Conservation (phyloP, 2,888 invertebrate species). For the Aleiodes leptofemur region DNA sequence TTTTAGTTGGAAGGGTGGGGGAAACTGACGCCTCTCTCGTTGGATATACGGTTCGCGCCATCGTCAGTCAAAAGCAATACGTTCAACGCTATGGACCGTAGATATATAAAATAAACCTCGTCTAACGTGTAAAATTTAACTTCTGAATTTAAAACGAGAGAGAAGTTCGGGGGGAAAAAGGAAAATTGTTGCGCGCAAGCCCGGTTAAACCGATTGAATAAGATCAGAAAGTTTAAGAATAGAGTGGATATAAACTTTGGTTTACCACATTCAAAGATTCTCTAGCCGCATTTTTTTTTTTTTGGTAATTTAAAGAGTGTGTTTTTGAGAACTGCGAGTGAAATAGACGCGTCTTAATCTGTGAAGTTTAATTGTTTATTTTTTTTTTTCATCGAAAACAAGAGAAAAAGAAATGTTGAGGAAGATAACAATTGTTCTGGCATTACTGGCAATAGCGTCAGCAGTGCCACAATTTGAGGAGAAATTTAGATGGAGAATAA, state of each 20-base stretch:
- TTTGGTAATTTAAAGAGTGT: background rate
- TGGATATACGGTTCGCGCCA: slow-evolving; percentile 60
- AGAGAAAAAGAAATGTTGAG: slow-evolving; percentile 47
- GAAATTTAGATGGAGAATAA: slow-evolving; percentile 84
- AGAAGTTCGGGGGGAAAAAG: background rate
- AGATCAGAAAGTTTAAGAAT: slow-evolving; percentile 41
- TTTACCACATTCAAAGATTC: background rate
- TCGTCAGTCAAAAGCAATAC: slow-evolving; percentile 70
- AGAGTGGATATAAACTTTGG: slow-evolving; percentile 8
- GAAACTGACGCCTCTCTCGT: slow-evolving; percentile 56
- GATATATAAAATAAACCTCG: slow-evolving; percentile 44
- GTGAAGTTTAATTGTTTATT: slow-evolving; percentile 21
- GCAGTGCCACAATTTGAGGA: slow-evolving; percentile 78
- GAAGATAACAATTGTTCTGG: slow-evolving; percentile 48
- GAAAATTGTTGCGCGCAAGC: slow-evolving; percentile 41
- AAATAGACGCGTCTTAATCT: background rate
- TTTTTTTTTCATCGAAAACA: background rate
- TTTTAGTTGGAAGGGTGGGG: slow-evolving; percentile 27
- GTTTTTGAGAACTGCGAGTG: slow-evolving; percentile 49
- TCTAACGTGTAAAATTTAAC: slow-evolving; percentile 36
- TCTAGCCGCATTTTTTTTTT: background rate
- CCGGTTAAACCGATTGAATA: slow-evolving; percentile 35
- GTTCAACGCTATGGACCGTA: slow-evolving; percentile 60
- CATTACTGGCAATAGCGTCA: slow-evolving; percentile 47
- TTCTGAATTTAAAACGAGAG: slow-evolving; percentile 43